Base-by-base conservation (phyloP, 2,113 vertebrate species). In the Centropristis striata region DNA sequence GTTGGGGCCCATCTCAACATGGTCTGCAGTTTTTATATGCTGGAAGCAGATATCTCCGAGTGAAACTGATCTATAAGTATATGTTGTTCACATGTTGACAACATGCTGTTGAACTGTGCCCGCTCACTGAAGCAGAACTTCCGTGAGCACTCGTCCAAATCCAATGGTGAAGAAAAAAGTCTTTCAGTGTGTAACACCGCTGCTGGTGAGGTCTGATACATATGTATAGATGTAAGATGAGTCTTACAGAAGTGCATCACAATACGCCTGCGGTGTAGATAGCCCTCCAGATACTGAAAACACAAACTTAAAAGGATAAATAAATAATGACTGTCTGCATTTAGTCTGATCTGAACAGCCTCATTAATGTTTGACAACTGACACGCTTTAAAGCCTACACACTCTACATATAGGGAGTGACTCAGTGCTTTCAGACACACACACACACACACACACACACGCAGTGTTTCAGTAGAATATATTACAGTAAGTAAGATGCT, bases 401-500 rank as follows among this genome's bases (percentile, higher is more conserved):
- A 20, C 2, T 49, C 10, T 28, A 54, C 65, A 66, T 63, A 49
- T 18, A 28, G 37, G 8, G 28, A 60, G 23, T 69, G 68, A 85
- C 72, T 78, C 83, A 67, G 6, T 6, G 32, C 32, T 32, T 32
- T 32, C 32, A 32, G 32, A 32, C 50, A 46, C 39, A 53, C 46
- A 72, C 41, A 71, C 37, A n/a, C 15, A 41, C 36, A 65, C 47
- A 78, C 39, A 54, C 18, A 61, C 53, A 67, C 63, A 32, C n/a
- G 16, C 16, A n/a, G 0, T 20, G 39, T 16, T 32, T 60, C 39
- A 63, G 72, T 44, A 20, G 57, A 71, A 71, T 72, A 42, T 44
- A 36, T 39, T 36, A 25, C 47, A 54, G 13, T 71, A 73, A 83
- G 55, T 81, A 70, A 82, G 71, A 78, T 3, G 46, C 74, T 75